Base-by-base conservation (phyloP, 2,797 vertebrate species). In the Darevskia mixta region DNA sequence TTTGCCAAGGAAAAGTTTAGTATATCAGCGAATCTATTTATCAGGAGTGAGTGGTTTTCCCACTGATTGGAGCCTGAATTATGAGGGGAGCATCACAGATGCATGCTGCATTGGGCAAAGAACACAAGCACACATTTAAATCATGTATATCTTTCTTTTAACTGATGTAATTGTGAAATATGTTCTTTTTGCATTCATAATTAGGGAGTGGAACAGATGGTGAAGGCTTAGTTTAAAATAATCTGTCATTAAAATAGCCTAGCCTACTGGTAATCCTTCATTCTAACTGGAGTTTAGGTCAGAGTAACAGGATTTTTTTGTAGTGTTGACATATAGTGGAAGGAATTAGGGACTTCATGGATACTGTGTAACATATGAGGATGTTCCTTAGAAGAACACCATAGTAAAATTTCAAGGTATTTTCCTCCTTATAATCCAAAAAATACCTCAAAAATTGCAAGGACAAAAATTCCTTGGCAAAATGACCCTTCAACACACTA, bases 141-240 rank as follows among this genome's bases (percentile, higher is more conserved):
- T 97, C 95, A 97, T 94, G 94, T 96, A 94, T 96, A 96, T 95
- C 96, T 96, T 97, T 95, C 96, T 97, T 97, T 97, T 97, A 96
- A 96, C 96, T 96, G 97, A 97, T 97, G 96, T 97, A 97, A 97
- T 97, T 97, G 96, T 97, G 97, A 97, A 97, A 97, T 97, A 97
- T 97, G 96, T 96, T 96, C 96, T 95, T 97, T 97, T 95, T 94
- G 96, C 96, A 97, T 97, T 97, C 96, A 96, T 97, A 97, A 97
- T 97, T 97, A 97, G 96, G 96, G 95, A 96, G 96, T 95, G 94
- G 95, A 97, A 97, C 97, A 97, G 97, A 97, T 97, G 97, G 97
- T 95, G 95, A 97, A 96, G 93, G 93, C 96, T 97, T 96, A 96
- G 95, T 97, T 96, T 97, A 97, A 97, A 97, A 97, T 97, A 96